Evolutionary conservation across 2,888 invertebrate species (phyloP).

Genomic region (Dryococelus australis): DNA sequence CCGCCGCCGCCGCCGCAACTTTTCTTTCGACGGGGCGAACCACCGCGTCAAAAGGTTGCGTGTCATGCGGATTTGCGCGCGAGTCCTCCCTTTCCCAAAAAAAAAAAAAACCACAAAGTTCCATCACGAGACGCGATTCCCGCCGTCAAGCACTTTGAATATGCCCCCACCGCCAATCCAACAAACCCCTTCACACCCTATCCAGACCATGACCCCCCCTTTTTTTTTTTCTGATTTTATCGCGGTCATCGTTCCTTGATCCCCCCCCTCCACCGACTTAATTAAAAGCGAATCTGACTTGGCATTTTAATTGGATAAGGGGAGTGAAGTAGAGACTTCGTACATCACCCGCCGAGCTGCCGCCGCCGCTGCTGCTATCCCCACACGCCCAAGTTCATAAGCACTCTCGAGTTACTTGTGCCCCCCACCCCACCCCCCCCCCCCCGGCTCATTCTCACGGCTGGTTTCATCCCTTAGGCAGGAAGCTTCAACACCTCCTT

Average conservation of each 20-base stretch:
- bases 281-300: neutral
- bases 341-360: neutral
- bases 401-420: neutral
- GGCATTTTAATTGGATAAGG: neutral
- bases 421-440: too few relatives aligned
- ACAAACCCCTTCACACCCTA: neutral
- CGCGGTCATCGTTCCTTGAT: neutral
- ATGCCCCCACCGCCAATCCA: neutral
- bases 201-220: neutral
- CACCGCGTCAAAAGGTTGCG: neutral
- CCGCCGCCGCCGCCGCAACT: neutral
- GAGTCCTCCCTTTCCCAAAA: neutral
- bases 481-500: neutral
- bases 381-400: slow-evolving; percentile 1
- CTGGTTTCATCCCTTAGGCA: neutral
- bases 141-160: neutral
- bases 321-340: neutral
- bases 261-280: neutral
- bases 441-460: too few relatives aligned
- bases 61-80: neutral
- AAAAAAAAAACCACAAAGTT: too few relatives aligned
- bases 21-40: neutral
- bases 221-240: slow-evolving; percentile 4
- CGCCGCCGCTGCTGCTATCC: neutral
- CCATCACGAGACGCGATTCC: neutral